Evolutionary conservation across 2,888 invertebrate genomes (phyloP).

Genomic region (Agrotis segetum): DNA sequence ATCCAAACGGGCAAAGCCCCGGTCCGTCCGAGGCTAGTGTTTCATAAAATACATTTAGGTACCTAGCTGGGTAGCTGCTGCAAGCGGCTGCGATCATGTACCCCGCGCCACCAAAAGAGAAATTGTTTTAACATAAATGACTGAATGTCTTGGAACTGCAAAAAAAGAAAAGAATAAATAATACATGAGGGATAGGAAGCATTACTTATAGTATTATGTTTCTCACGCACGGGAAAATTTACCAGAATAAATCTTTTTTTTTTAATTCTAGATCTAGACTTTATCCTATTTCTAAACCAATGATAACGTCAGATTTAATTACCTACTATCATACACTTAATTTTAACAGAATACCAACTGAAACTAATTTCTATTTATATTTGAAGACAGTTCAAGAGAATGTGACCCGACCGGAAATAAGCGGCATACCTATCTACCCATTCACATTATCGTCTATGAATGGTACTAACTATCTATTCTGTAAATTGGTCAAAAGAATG

Average conservation of each 20-base stretch:
- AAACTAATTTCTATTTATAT: slow-evolving; percentile 17
- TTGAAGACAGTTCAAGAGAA: background rate
- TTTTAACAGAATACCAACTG: background rate
- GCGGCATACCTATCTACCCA: slow-evolving; percentile 40
- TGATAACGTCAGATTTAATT: background rate
- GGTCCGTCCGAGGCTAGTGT: no score
- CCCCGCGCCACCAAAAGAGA: slow-evolving; percentile 27
- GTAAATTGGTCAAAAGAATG: slow-evolving; percentile 26
- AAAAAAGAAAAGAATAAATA: slow-evolving; percentile 6
- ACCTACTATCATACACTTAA: no score
- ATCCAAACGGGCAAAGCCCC: no score
- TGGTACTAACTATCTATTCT: slow-evolving; percentile 24
- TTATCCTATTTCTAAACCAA: background rate
- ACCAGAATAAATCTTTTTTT: no score
- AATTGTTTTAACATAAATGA: slow-evolving; percentile 38
- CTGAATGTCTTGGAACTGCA: slow-evolving; percentile 18
- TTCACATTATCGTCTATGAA: slow-evolving; percentile 49
- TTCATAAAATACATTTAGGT: no score
- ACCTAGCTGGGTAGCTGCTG: no score
- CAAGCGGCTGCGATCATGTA: no score
- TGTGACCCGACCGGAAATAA: slow-evolving; percentile 48
- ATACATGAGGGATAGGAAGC: slow-evolving; percentile 34
- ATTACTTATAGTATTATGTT: no score
- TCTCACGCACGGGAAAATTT: no score
- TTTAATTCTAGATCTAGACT: no score